Evolutionary conservation across 2,113 vertebrate genomes (phyloP), one percentile per base, ranked within the genome.

Genomic region (Pituophis catenifer): DNA sequence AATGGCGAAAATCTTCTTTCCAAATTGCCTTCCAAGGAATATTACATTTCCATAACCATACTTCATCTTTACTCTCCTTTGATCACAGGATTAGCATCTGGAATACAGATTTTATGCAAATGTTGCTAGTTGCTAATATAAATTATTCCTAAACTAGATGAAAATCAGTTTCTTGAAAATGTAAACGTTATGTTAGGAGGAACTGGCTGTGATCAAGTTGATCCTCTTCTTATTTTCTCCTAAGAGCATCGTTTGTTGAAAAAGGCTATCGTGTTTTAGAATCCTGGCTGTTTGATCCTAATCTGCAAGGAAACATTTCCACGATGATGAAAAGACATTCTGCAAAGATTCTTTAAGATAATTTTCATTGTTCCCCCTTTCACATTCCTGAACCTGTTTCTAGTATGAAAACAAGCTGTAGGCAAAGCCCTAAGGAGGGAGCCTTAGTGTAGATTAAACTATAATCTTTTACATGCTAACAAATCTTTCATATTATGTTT

Each of bases 401-500:
- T 15, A 85, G 57, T 38, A 38, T 59, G 75, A 86, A 90, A 93
- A 48, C 21, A 52, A 75, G 10, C 10, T 52, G 21, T 59, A 57
- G 17, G 12, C 75, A 8, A 50, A 52, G 2, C 54, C 54, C 70
- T 8, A 58, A 24, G 13, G 87, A 48, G 23, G 87, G 62, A 75
- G 2, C 52, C 62, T 55, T 89, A 55, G 44, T 0, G 5, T 50
- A 90, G 38, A 55, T 75, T 50, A 65, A 92, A 92, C 4, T 1
- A 52, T 70, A 50, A 33, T 94, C 50, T 89, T 96, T 94, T 94
- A 5, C 90, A 58, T 92, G 94, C 93, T 86, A 89, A 19, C 92
- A 75, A 10, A 75, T 90, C 11, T 90, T 91, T 86, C 17, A 2
- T 95, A 91, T 95, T 96, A 54, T 91, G 48, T 98, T 98, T 95